Conservation (phyloP, 92 coral and sea anemone genomes). For the Phenganax subtilis region DNA sequence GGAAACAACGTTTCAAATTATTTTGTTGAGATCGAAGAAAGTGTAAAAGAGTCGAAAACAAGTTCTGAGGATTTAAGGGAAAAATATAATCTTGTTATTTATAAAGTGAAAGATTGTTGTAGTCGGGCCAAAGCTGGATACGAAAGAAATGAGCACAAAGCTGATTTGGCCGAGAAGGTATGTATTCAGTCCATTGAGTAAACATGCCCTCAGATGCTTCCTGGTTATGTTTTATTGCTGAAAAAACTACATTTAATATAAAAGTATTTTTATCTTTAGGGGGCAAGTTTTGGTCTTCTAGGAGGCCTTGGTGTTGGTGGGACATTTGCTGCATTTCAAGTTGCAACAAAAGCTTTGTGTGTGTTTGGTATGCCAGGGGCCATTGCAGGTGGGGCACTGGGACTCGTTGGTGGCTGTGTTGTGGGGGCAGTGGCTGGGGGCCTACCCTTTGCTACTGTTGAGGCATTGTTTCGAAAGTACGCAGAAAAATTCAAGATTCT, state of each 20-base stretch:
- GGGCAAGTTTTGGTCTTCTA: conserved; percentile 30
- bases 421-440: conserved; percentile 33
- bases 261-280: neutral
- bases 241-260: neutral
- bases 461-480: conserved; percentile 32
- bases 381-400: conserved; percentile 33
- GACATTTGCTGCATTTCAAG: conserved; percentile 35
- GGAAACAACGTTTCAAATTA: conserved; percentile 25
- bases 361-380: conserved; percentile 39
- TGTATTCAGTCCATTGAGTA: neutral
- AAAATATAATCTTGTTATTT: conserved; percentile 30
- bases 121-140: conserved; percentile 31
- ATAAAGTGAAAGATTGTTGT: conserved; percentile 28
- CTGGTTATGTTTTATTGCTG: neutral
- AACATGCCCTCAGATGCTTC: no score
- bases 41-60: conserved; percentile 8
- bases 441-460: conserved; percentile 29
- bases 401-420: conserved; percentile 35
- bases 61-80: conserved; percentile 19
- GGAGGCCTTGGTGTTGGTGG: conserved; percentile 39
- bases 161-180: conserved; percentile 42
- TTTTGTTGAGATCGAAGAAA: conserved; percentile 19
- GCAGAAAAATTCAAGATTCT: conserved; percentile 33
- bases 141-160: conserved; percentile 37
- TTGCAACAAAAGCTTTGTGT: conserved; percentile 33